Evolutionary conservation across 2,888 invertebrate genomes (phyloP).

Genomic region (Oasisia sp.): DNA sequence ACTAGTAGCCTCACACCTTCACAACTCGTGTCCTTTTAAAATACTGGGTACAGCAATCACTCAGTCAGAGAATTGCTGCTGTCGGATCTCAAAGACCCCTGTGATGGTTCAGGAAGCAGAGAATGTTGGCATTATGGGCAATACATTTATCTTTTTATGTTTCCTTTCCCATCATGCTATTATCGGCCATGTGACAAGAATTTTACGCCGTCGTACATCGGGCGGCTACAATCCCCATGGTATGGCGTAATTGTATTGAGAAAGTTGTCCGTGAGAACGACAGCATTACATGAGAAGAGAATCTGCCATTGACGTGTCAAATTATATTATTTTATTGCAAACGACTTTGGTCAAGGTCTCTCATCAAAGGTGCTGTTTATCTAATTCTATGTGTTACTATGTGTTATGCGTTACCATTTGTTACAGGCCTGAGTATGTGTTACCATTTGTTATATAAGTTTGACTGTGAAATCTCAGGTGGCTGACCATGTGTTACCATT

Average conservation of each 20-base stretch:
- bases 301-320: not conserved
- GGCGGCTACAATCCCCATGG: not conserved
- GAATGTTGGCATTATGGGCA: not conserved
- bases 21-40: not conserved
- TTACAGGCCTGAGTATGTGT: constrained; percentile 65
- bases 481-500: not conserved
- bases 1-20: not conserved
- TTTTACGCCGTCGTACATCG: not conserved
- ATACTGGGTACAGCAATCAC: not conserved
- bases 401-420: not conserved
- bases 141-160: not conserved
- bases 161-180: not conserved
- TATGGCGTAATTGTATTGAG: not conserved
- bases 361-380: not conserved
- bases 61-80: not conserved
- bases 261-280: too few relatives aligned
- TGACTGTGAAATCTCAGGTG: not conserved
- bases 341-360: not conserved
- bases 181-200: not conserved
- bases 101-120: not conserved
- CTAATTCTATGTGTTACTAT: not conserved
- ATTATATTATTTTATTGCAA: not conserved
- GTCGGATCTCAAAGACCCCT: not conserved
- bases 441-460: not conserved
- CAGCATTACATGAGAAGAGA: too few relatives aligned